Evolutionary conservation across 2,113 vertebrate species (phyloP), one percentile per base, ranked within the genome.

Genomic region (human): DNA sequence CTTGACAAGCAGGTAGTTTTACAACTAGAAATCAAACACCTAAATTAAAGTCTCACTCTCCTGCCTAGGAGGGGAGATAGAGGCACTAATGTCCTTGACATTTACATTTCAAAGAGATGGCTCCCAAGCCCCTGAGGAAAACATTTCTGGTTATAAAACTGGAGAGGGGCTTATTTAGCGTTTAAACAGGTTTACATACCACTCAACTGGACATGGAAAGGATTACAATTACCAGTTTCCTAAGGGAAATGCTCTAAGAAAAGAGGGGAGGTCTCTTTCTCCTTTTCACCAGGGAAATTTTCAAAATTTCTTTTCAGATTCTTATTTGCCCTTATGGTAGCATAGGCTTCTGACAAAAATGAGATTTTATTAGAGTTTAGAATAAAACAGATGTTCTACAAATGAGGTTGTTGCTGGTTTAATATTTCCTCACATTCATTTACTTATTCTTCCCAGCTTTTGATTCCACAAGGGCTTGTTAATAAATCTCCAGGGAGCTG

Each of bases 201-300:
- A 45, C 76, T 93, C 80, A 25, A 61, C 90, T 61, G 80, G 40
- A 75, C 38, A 68, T 40, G 40, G 78, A 45, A 68, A 61, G 22
- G 32, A 64, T 78, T 95, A 43, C 22, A 95, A 95, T 70, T 8
- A 84, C 27, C 80, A 4, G 16, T 95, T 90, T 88, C 80, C 88
- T 72, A 66, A 68, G 57, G 85, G 43, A 76, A 89, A 9, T 43
- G 23, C 38, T 90, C 64, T 57, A 8, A 88, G 84, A 32, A 78
- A 66, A 48, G 32, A n/a, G 17, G 13, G 3, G 18, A 6, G 3
- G 57, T 3, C 35, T 66, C n/a, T 52, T 52, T 55, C 35, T 5
- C 3, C 10, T 55, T 75, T 40, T 66, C 40, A n/a, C 17, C 11
- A 17, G 72, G 76, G 85, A 81, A 3, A 80, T n/a, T 75, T 64